Percentiles rank a stretch among this genome's conserved stretches.
Evolutionary conservation across 2,113 vertebrate genomes (phyloP).

Genomic region (Albula glossodonta): DNA sequence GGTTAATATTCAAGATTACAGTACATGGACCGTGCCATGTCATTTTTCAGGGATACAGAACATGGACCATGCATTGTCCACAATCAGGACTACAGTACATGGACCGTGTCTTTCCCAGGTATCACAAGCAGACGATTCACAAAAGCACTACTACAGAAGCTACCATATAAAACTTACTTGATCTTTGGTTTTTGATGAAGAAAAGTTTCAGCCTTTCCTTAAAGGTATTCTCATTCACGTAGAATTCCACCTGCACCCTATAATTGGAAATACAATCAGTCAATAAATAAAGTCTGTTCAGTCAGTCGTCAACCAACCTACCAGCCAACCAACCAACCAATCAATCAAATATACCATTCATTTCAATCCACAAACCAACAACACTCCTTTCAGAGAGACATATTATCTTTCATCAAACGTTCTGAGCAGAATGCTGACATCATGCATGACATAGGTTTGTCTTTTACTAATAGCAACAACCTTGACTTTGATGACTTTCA

Average conservation of each 20-base stretch:
- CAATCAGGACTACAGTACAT: no score
- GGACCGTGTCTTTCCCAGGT: not conserved
- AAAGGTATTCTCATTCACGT: conserved; percentile 97
- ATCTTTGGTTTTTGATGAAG: conserved; percentile 99
- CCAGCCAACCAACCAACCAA: not conserved
- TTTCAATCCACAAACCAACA: not conserved
- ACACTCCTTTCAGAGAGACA: no score
- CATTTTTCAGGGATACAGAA: no score
- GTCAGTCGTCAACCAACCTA: not conserved
- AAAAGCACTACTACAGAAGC: not conserved
- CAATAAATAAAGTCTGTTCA: not conserved
- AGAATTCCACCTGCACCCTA: conserved; percentile 99
- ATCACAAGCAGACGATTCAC: not conserved
- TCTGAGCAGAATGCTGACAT: not conserved
- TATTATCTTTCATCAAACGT: no score
- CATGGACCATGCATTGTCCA: no score
- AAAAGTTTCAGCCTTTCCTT: conserved; percentile 98
- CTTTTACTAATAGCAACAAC: not conserved
- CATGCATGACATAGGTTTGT: not conserved
- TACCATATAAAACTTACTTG: conserved; percentile 80
- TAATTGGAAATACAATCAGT: conserved; percentile 16
- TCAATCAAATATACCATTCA: not conserved
- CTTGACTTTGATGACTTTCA: not conserved
- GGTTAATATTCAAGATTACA: no score
- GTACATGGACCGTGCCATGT: no score